Evolutionary conservation across 2,113 vertebrate genomes (phyloP).

Genomic region (Apeltes quadracus): DNA sequence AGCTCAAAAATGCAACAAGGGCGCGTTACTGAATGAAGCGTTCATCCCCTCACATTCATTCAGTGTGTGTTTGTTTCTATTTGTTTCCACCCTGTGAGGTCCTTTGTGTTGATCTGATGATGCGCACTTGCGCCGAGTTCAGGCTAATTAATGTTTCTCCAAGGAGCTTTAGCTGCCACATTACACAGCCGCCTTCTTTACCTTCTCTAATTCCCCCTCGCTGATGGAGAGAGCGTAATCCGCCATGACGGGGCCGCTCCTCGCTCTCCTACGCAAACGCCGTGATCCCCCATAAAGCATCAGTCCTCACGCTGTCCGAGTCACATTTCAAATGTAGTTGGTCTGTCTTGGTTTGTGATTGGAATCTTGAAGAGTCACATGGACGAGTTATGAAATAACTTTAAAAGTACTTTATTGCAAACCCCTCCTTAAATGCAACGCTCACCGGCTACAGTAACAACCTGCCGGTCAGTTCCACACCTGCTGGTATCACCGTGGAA

Average conservation of each 20-base stretch:
- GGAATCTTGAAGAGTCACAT: too few species aligned
- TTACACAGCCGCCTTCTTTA: neutral
- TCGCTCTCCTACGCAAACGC: neutral
- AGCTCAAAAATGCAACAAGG: neutral
- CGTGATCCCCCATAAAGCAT: neutral
- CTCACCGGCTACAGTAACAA: neutral
- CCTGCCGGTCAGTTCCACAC: neutral
- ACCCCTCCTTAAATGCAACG: neutral
- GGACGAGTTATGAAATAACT: neutral
- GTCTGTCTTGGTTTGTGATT: too few species aligned
- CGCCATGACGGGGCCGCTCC: conserved; percentile 3
- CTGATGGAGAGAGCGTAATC: conserved; percentile 13
- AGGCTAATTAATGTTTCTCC: conserved; percentile 13
- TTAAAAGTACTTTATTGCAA: neutral
- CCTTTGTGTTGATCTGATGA: neutral
- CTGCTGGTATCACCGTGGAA: neutral
- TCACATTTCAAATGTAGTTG: too few species aligned
- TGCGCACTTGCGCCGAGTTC: conserved; percentile 1
- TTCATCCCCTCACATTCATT: neutral
- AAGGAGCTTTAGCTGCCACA: conserved; percentile 19
- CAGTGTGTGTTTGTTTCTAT: neutral
- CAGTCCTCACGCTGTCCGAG: neutral
- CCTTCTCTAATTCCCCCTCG: conserved; percentile 1
- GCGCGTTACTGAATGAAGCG: neutral
- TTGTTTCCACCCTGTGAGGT: neutral